Percentiles rank a stretch among this genome's conserved stretches.
Conservation (phyloP, 2,797 vertebrate genomes). For the Pangasius djambal region DNA sequence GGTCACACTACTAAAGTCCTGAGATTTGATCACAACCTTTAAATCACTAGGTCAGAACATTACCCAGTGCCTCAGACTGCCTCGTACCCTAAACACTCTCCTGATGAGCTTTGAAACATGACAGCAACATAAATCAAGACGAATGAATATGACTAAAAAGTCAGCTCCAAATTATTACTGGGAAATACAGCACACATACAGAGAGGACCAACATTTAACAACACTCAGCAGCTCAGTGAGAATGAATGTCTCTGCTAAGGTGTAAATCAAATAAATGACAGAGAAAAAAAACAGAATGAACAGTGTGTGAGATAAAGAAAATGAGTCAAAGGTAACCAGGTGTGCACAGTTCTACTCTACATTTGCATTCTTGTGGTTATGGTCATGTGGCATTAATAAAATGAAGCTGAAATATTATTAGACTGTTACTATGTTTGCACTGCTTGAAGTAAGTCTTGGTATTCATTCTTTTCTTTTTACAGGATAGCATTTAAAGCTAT, state of each 20-base stretch:
- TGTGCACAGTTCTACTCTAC: not conserved
- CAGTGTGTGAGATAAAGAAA: not conserved
- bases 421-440: not conserved
- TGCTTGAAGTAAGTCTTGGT: not conserved
- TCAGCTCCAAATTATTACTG: not conserved
- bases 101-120: not conserved
- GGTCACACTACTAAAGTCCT: not conserved
- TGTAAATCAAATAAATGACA: not conserved
- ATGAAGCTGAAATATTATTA: not conserved
- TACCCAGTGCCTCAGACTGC: not conserved
- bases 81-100: constrained; percentile 43
- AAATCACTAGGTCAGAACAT: not conserved
- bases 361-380: not conserved
- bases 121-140: constrained; percentile 19
- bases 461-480: not conserved
- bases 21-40: not conserved
- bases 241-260: not conserved
- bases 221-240: not conserved
- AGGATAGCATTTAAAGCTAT: not conserved
- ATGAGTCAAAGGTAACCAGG: not conserved
- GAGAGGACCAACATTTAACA: not conserved
- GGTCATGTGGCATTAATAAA: not conserved
- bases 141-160: not conserved
- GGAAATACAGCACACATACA: not conserved
- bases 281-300: not conserved